Evolutionary conservation across 2,797 vertebrate species (phyloP).

Genomic region (Cheirogaleus major): DNA sequence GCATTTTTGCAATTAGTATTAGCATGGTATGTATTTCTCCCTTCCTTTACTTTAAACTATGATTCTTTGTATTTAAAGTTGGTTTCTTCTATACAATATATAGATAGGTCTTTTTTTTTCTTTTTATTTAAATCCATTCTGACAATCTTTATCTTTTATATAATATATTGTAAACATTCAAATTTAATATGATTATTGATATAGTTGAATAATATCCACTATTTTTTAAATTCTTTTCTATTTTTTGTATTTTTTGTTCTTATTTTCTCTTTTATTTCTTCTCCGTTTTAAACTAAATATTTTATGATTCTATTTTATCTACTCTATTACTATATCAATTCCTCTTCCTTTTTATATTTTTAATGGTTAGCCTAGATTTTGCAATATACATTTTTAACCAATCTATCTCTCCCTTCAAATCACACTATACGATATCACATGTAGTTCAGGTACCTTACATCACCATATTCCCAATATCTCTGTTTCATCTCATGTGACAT

Average conservation of each 20-base stretch:
- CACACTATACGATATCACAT: background rate
- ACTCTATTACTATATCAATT: background rate
- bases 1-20: background rate
- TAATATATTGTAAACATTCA: background rate
- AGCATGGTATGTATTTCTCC: background rate
- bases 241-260: background rate
- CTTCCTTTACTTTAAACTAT: background rate
- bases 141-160: background rate
- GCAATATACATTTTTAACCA: background rate
- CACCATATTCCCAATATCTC: background rate
- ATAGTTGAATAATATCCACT: background rate
- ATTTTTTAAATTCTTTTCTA: background rate
- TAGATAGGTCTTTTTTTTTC: background rate
- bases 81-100: background rate
- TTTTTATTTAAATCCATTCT: background rate
- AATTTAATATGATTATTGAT: background rate
- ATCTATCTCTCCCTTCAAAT: background rate
- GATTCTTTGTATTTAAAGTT: background rate
- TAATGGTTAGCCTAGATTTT: background rate
- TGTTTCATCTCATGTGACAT: background rate
- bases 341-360: background rate
- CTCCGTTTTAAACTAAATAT: background rate
- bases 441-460: background rate
- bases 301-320: background rate
- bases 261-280: background rate